Percentiles rank a stretch among this genome's conserved stretches.
These are phyloP conservation scores for Tachyglossus aculeatus DNA, from an alignment of 2,797 vertebrate species.

Conservation along the genomic window DNA sequence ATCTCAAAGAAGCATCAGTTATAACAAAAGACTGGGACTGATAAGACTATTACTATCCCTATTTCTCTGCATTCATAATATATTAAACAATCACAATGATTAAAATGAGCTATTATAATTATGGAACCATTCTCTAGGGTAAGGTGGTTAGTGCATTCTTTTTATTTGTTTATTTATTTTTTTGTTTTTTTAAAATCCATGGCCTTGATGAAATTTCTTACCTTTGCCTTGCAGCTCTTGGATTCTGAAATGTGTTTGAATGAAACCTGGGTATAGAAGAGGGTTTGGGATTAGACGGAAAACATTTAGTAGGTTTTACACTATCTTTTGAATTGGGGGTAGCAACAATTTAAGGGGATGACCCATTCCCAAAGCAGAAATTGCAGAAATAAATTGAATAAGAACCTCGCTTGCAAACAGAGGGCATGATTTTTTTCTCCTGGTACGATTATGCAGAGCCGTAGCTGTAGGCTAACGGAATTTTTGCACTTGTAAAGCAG, in stretches of 20 bases:
- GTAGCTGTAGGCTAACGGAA: conserved; percentile 66
- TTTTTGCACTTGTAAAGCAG: conserved; percentile 67
- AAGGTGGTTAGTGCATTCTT: not conserved
- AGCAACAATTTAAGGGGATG: conserved; percentile 36
- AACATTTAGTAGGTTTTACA: conserved; percentile 48
- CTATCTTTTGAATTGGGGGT: conserved; percentile 26
- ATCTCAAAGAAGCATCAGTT: conserved; percentile 58
- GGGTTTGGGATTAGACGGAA: conserved; percentile 39
- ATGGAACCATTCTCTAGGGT: conserved; percentile 68
- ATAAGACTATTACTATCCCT: conserved; percentile 71
- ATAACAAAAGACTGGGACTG: conserved; percentile 70
- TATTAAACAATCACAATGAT: conserved; percentile 78
- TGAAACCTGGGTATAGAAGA: conserved; percentile 41
- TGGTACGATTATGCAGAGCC: conserved; percentile 36
- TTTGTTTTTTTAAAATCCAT: conserved; percentile 31
- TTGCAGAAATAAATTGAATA: not conserved
- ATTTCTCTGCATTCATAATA: conserved; percentile 56
- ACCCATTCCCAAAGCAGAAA: conserved; percentile 33
- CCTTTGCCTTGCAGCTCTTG: conserved; percentile 41
- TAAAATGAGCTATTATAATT: conserved; percentile 76
- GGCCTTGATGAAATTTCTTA: conserved; percentile 61
- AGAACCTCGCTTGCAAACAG: conserved; percentile 16
- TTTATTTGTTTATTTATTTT: conserved; percentile 3
- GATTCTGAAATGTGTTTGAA: conserved; percentile 51
- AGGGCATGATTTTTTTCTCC: conserved; percentile 21